Evolutionary conservation across 2,797 vertebrate genomes (phyloP).

Genomic region (Rhinophrynus dorsalis): DNA sequence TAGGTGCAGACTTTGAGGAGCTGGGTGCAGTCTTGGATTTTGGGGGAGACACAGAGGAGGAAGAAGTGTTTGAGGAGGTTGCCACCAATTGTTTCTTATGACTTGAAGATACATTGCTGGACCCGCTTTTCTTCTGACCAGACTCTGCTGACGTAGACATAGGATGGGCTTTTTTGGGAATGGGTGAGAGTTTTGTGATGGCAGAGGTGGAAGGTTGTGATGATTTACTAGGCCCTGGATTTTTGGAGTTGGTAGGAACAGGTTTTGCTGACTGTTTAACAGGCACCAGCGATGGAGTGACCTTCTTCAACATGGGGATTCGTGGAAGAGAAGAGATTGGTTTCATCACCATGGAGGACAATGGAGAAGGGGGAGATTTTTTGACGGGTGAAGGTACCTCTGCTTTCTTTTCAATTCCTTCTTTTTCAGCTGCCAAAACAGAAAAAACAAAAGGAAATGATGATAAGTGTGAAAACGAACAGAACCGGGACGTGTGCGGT

Average conservation of each 20-base stretch:
- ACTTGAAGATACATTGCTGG: conserved; percentile 49
- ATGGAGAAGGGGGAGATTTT: conserved; percentile 54
- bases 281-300: conserved; percentile 52
- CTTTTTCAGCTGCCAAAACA: conserved; percentile 67
- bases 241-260: conserved; percentile 58
- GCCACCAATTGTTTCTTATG: conserved; percentile 53
- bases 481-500: background rate
- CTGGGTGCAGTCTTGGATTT: no score
- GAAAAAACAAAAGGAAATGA: conserved; percentile 45
- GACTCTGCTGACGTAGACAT: conserved; percentile 49
- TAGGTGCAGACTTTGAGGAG: conserved; percentile 60
- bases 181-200: conserved; percentile 36
- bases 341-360: conserved; percentile 52
- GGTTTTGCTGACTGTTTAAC: conserved; percentile 63
- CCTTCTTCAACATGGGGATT: conserved; percentile 70
- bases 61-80: no score
- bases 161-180: conserved; percentile 57
- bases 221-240: conserved; percentile 59
- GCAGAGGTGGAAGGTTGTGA: conserved; percentile 44
- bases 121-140: conserved; percentile 55
- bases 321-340: conserved; percentile 56
- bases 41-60: no score
- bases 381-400: conserved; percentile 42
- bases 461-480: background rate
- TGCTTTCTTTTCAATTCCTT: conserved; percentile 52